Base-by-base conservation (phyloP, 2,797 vertebrate genomes). In the Chelidonichthys spinosus region DNA sequence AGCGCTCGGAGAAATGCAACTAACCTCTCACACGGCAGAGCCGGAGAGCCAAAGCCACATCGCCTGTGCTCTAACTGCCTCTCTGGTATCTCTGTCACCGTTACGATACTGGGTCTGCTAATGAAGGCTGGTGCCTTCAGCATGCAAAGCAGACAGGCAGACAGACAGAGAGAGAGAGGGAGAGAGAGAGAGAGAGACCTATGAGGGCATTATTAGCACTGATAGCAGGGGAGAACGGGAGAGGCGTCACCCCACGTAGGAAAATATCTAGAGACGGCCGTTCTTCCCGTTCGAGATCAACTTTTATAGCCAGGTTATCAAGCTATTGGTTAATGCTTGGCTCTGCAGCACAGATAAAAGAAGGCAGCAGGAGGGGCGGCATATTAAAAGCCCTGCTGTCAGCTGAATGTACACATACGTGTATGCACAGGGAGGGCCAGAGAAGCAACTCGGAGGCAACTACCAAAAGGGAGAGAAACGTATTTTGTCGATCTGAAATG, bases 241-340 rank as follows among this genome's bases (percentile, higher is more conserved):
- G 81, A 84, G 81, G 84, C 75, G 60, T 85, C 67, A 56, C 73
- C 74, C 82, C 50, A 25, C 7, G 9, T 70, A 89, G 81, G 85
- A 67, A 87, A 88, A 90, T 85, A 81, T 78, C 47, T 67, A 72
- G 69, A 92, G 78, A 90, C 3, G 46, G 47, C 81, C 55, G 59
- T 53, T 85, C 85, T 86, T 85, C 85, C 72, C 58, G 62, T 69
- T 79, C 39, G 17, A 77, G 67, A 87, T 82, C 76, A 61, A 71
- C 69, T 88, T 94, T 94, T 93, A 94, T 85, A 89, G 90, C 90
- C 68, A 86, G 76, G 89, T 88, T 91, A 93, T 92, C 87, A 90
- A 78, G 85, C 83, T 86, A 90, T 91, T 87, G 90, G 90, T 92
- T 91, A 91, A 93, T 89, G 85, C 85, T 88, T 78, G 86, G 82